Percentiles rank a stretch among this genome's conserved stretches.
Conservation (phyloP, 2,888 invertebrate genomes). For the Achlya flavicornis region DNA sequence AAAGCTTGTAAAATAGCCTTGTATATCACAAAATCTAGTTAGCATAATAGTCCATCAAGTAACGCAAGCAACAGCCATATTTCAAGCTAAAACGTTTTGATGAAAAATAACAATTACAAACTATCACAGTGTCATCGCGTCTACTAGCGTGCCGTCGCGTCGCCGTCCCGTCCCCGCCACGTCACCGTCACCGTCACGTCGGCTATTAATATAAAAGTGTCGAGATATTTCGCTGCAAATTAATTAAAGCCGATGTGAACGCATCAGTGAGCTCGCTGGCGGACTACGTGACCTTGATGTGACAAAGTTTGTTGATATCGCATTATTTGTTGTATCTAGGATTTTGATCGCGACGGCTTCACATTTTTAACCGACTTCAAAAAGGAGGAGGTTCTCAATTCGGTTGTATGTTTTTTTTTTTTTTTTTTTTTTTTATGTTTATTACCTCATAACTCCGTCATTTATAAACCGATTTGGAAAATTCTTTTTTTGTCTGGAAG, state of each 20-base stretch:
- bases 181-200: slow-evolving; percentile 2
- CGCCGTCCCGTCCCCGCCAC: not conserved
- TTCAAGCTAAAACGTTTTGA: slow-evolving; percentile 5
- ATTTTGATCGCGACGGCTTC: too few species aligned
- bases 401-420: too few species aligned
- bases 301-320: not conserved
- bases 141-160: slow-evolving; percentile 8
- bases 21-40: not conserved
- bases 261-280: not conserved
- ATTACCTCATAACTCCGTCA: too few species aligned
- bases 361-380: too few species aligned
- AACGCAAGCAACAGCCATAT: not conserved
- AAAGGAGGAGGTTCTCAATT: too few species aligned
- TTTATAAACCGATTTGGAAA: too few species aligned
- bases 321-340: not conserved
- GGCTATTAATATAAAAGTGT: slow-evolving; percentile 9
- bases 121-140: not conserved
- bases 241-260: slow-evolving; percentile 9
- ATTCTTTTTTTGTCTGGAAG: too few species aligned
- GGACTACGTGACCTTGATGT: not conserved
- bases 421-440: too few species aligned
- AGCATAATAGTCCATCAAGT: not conserved
- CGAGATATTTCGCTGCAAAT: slow-evolving; percentile 9
- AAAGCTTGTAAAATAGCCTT: too few species aligned
- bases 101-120: not conserved